These are phyloP conservation scores for Sandelia bainsii DNA, from an alignment of 2,797 vertebrate species.

Conservation along the genomic window DNA sequence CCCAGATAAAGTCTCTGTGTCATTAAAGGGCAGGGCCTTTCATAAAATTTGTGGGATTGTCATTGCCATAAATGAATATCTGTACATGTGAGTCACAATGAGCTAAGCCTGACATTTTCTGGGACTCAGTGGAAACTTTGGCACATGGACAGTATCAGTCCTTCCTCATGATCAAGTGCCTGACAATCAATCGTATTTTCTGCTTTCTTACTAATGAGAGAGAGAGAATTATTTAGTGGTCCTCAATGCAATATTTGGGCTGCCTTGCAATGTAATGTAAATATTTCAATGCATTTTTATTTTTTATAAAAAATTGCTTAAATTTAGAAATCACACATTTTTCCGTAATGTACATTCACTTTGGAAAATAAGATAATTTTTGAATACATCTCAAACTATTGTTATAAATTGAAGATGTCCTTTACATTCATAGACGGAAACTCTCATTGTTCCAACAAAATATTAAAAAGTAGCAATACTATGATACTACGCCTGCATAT, in stretches of 20 bases:
- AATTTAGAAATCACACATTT: not conserved
- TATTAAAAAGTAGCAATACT: not conserved
- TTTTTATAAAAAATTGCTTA: not conserved
- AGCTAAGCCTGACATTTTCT: not conserved
- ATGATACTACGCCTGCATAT: not conserved
- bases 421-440: not conserved
- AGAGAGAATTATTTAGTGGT: not conserved
- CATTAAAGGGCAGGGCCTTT: conserved; percentile 32
- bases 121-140: conserved; percentile 8
- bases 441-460: not conserved
- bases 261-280: not conserved
- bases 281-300: not conserved
- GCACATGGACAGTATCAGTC: not conserved
- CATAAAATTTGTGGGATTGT: conserved; percentile 23
- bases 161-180: not conserved
- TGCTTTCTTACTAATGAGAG: too few species aligned
- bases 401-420: not conserved
- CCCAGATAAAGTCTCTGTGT: conserved; percentile 22
- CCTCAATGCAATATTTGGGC: not conserved
- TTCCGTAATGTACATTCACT: not conserved
- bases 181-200: not conserved
- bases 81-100: conserved; percentile 4
- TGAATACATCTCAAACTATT: not conserved
- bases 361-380: not conserved
- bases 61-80: not conserved